Evolutionary conservation across 2,797 vertebrate species (phyloP), one percentile per base, ranked within the genome.

Genomic region (Netta rufina): DNA sequence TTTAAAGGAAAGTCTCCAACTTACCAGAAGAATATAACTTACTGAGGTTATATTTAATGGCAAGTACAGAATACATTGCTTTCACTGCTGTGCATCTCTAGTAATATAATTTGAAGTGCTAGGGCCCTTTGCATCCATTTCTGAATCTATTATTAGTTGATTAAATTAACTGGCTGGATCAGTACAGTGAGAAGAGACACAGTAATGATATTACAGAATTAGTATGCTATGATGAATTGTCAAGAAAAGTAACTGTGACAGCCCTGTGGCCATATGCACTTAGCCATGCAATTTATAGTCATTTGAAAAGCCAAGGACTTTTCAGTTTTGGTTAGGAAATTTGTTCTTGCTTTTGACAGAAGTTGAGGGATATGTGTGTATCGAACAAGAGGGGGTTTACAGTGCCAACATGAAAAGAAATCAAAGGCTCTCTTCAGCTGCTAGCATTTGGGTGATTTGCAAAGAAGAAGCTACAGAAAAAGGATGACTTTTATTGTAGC

Each of bases 141-240:
- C 98, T 97, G 98, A 98, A 98, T 98, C 98, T 98, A 98, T 99
- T 99, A 99, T 98, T 98, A 98, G 98, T 98, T 99, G 98, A 99
- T 99, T 99, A 98, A 99, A 99, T 99, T 99, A 99, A 98, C 98
- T 98, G 98, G 98, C 98, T 99, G 98, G 98, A 98, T 98, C 98
- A 96, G 98, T 98, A 98, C 98, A 98, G 98, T 98, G 98, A 98
- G 98, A 99, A 99, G 98, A 98, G 98, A 98, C 98, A 98, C 98
- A 95, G 98, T 99, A 99, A 99, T 99, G 98, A 98, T 99, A 99
- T 99, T 99, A 99, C 98, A 98, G 98, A 99, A 99, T 99, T 99
- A 99, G 99, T 98, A 98, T 98, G 98, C 98, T 95, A 98, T 99
- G 99, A 99, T 99, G 98, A 99, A 99, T 99, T 99, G 99, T 99